phyloP scores from a whole-genome alignment of 1,140 invertebrate genomes.

The Whitmania pigra region DNA sequence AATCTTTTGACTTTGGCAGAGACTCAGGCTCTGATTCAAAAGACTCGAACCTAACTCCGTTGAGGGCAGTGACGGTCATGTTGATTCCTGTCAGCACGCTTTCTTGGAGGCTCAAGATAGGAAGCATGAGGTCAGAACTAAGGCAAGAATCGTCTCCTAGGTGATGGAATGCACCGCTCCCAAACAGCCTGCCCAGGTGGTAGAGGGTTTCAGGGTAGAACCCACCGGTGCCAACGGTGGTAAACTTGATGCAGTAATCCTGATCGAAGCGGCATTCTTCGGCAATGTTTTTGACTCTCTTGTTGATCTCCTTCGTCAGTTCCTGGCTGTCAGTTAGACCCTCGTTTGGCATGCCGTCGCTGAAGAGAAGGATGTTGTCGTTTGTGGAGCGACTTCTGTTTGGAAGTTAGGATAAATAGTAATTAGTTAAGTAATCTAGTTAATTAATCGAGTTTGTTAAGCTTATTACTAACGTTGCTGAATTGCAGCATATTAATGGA shows the following conservation, averaged over 20 bases:
- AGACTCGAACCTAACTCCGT: conserved; percentile 23
- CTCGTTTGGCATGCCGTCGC: conserved; percentile 25
- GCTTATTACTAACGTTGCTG: no score
- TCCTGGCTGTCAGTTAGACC: conserved; percentile 20
- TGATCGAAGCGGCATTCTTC: conserved; percentile 23
- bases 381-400: conserved; percentile 19
- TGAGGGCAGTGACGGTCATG: conserved; percentile 19
- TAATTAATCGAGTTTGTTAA: no score
- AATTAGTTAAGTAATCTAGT: no score
- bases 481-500: no score
- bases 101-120: conserved; percentile 16
- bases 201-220: conserved; percentile 23
- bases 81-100: conserved; percentile 9
- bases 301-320: conserved; percentile 19
- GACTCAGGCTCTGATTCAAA: neutral
- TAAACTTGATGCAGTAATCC: conserved; percentile 23
- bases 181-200: conserved; percentile 19
- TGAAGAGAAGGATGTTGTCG: conserved; percentile 25
- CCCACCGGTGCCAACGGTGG: conserved; percentile 18
- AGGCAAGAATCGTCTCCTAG: conserved; percentile 18
- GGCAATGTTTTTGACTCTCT: conserved; percentile 18
- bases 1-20: neutral
- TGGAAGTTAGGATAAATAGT: neutral
- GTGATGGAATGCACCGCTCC: conserved; percentile 21
- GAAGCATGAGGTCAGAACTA: conserved; percentile 19